Base-by-base conservation (phyloP, 1,140 invertebrate genomes). In the Battus philenor region DNA sequence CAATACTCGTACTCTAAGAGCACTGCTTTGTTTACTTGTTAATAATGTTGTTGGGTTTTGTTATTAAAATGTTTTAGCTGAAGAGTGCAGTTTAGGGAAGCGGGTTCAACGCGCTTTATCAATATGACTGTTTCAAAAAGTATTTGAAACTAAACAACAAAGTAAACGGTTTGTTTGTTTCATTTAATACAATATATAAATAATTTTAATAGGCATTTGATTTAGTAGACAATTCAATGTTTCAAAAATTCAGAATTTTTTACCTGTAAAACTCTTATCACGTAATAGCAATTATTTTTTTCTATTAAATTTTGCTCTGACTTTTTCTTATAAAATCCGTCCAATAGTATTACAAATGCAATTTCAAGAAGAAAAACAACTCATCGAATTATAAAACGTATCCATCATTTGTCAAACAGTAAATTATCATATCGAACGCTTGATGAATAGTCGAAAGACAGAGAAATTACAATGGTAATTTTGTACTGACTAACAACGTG, bases 381-480 rank as follows among this genome's bases (percentile, higher is more conserved):
- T 6, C 9, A 11, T 9, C 0, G 8, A 30, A 30, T 30, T 30
- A n/a, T n/a, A 39, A 31, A 34, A 27, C 20, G 22, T 33, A 43
- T 51, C 20, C 54, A 68, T 61, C 58, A 69, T 61, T 60, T 54
- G 54, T 69, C 54, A 58, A 51, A 57, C 50, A 46, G 52, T 27
- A 66, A 57, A 69, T 64, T 63, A 78, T 60, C 57, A 55, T 51
- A 60, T 60, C 56, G 58, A 59, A 47, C 18, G 36, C 59, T 62
- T 61, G 61, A 69, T 53, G 48, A 61, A 60, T 58, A 22, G 34
- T 29, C 39, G 50, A 55, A 45, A 44, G 60, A 54, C 41, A 59
- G 20, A 17, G n/a, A 57, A 63, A 58, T 63, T 54, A 64, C 57
- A 60, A 50, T 57, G 36, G 56, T 55, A 54, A 54, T 60, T 49